Base-by-base conservation (phyloP, 2,113 vertebrate genomes). In the Tor tambroides region DNA sequence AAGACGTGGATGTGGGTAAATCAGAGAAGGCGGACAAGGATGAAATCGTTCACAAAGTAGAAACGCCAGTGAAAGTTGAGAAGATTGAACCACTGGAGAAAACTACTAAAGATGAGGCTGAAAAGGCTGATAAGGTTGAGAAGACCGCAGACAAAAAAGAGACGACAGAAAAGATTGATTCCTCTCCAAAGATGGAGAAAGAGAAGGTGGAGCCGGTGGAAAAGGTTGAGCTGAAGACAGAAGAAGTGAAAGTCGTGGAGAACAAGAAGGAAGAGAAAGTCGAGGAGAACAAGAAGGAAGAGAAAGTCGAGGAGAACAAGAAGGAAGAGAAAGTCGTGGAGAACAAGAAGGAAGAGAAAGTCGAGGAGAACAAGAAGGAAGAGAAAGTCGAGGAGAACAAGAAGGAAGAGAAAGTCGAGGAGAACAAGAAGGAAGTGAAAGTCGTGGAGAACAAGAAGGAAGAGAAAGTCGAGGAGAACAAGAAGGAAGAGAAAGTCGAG, bases 121-220 rank as follows among this genome's bases (percentile, higher is more conserved):
- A 17, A 65, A 83, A 89, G 63, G 89, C 88, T 80, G 87, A 87
- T 32, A 87, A 87, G 21, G 75, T 71, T 30, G 89, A 93, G 43
- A 91, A 90, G 83, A 89, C 19, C 5, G 74, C 88, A 19, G 91
- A 92, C 78, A 80, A 86, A 46, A 89, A 87, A 35, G 54, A 5
- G 5, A 86, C 49, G 6, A 14, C 83, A 5, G 72, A 61, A 79
- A 90, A 90, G 71, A 71, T 71, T 0, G 90, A 93, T 19, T 15
- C 61, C 12, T 23, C 14, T 54, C 86, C 90, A 82, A n/a, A 84
- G 30, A n/a, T 26, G 72, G 80, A 79, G 35, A 88, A 83, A 7
- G 91, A 92, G 49, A 87, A 92, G 56, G 71, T 83, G 35, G 75
- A 75, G 1, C 76, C 82, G 3, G 85, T 81, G 0, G 56, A 84